Evolutionary conservation across 2,113 vertebrate species (phyloP).

Genomic region (Sebastes schlegelii): DNA sequence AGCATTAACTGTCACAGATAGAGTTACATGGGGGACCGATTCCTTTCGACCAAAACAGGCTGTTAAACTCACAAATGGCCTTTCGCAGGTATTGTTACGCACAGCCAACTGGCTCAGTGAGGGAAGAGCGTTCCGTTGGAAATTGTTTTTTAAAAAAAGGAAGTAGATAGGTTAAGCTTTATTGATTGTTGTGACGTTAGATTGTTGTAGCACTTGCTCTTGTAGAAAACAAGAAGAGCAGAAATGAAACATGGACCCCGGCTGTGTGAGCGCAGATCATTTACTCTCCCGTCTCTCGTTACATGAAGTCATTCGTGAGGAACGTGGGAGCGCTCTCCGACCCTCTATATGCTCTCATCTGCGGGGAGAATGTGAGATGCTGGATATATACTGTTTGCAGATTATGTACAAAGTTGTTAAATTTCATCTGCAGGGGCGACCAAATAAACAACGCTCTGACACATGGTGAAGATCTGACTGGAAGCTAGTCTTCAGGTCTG

Average conservation of each 20-base stretch:
- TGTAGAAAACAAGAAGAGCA: constrained; percentile 12
- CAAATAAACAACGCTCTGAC: constrained; percentile 24
- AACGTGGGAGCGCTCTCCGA: constrained; percentile 38
- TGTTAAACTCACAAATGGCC: constrained; percentile 50
- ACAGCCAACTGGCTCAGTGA: background rate
- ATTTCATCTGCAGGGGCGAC: constrained; percentile 24
- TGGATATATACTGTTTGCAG: constrained; percentile 29
- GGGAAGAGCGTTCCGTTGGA: background rate
- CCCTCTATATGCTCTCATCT: constrained; percentile 6
- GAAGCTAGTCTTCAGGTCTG: constrained; percentile 51
- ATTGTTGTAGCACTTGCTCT: constrained; percentile 45
- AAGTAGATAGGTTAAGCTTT: constrained; percentile 14
- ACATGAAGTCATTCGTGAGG: constrained; percentile 71
- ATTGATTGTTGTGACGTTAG: constrained; percentile 56
- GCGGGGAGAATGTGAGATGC: constrained; percentile 41
- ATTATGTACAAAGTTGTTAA: constrained; percentile 53
- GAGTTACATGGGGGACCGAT: constrained; percentile 62
- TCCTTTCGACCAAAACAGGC: constrained; percentile 43
- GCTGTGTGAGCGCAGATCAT: constrained; percentile 31
- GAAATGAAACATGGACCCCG: constrained; percentile 39
- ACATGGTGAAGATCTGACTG: constrained; percentile 33
- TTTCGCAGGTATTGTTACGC: constrained; percentile 45
- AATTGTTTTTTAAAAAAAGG: background rate
- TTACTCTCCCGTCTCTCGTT: constrained; percentile 48
- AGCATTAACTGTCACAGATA: constrained; percentile 61